phyloP scores from a whole-genome alignment of 2,797 vertebrate genomes.

The Takifugu rubripes region DNA sequence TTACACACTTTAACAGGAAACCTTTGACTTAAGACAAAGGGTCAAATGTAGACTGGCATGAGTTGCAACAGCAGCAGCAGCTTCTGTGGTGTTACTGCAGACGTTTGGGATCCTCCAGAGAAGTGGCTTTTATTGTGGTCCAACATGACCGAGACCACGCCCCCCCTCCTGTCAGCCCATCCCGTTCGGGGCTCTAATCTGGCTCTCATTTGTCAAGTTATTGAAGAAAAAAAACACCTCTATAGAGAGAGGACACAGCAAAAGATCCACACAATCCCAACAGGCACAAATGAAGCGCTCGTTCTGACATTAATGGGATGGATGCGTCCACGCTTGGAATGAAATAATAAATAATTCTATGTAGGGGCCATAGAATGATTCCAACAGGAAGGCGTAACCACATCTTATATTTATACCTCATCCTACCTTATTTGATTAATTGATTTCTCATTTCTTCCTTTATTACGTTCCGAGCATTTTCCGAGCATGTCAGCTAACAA shows the following conservation, averaged over 20 bases:
- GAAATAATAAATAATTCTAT: too few relatives aligned
- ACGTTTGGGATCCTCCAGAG: slow-evolving; percentile 73
- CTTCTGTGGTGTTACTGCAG: slow-evolving; percentile 69
- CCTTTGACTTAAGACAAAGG: slow-evolving; percentile 12
- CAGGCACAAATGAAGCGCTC: not conserved
- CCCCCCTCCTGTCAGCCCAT: slow-evolving; percentile 73
- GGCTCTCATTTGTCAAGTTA: slow-evolving; percentile 60
- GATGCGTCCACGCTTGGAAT: too few relatives aligned
- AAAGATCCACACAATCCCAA: not conserved
- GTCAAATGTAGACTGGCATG: too few relatives aligned
- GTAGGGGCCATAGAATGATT: too few relatives aligned
- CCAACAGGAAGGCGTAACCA: too few relatives aligned
- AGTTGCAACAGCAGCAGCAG: slow-evolving; percentile 47
- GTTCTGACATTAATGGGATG: too few relatives aligned
- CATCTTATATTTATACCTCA: slow-evolving; percentile 5
- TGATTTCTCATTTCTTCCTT: not conserved
- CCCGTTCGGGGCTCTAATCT: slow-evolving; percentile 56
- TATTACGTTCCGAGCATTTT: not conserved
- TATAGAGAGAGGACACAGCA: not conserved
- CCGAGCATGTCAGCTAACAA: not conserved
- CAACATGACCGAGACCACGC: slow-evolving; percentile 73
- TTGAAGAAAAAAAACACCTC: slow-evolving; percentile 36
- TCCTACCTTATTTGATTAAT: not conserved
- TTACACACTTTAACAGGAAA: slow-evolving; percentile 25
- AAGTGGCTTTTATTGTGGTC: slow-evolving; percentile 80